phyloP scores from a whole-genome alignment of 2,113 vertebrate genomes.

The Lepus timidus region DNA sequence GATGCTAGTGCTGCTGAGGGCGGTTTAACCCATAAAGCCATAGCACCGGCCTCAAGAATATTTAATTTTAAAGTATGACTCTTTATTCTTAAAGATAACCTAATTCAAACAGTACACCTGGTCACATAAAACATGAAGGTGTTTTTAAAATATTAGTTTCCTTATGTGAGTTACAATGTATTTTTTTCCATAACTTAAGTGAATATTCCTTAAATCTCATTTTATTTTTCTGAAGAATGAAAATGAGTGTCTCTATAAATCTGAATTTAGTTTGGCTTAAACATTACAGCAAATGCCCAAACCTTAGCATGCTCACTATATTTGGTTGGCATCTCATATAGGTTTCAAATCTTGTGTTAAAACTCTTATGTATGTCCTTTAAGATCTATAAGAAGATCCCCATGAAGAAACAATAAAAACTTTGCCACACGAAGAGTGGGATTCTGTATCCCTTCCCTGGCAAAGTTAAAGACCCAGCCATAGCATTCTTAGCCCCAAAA shows the following conservation, averaged over 20 bases:
- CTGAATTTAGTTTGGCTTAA: background rate
- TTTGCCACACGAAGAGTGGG: background rate
- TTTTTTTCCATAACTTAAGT: slow-evolving; percentile 29
- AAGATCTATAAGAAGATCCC: slow-evolving; percentile 3
- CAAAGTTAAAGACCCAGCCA: background rate
- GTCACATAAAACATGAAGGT: background rate
- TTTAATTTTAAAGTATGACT: slow-evolving; percentile 42
- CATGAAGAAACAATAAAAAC: background rate
- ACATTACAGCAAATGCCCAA: background rate
- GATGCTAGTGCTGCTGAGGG: too few relatives aligned
- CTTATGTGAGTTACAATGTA: background rate
- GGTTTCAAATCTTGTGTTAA: slow-evolving; percentile 7
- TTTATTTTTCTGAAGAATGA: slow-evolving; percentile 30
- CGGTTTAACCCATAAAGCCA: too few relatives aligned
- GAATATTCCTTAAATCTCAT: slow-evolving; percentile 24
- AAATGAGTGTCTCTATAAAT: background rate
- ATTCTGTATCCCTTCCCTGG: background rate
- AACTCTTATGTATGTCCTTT: background rate
- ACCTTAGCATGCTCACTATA: background rate
- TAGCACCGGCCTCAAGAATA: background rate
- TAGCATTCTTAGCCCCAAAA: background rate
- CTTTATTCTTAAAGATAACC: slow-evolving; percentile 32
- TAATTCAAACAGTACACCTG: background rate
- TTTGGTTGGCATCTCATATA: slow-evolving; percentile 7
- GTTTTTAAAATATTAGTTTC: slow-evolving; percentile 34